Base-by-base conservation (phyloP, 1,140 invertebrate genomes). In the Pseudomyrmex gracilis region DNA sequence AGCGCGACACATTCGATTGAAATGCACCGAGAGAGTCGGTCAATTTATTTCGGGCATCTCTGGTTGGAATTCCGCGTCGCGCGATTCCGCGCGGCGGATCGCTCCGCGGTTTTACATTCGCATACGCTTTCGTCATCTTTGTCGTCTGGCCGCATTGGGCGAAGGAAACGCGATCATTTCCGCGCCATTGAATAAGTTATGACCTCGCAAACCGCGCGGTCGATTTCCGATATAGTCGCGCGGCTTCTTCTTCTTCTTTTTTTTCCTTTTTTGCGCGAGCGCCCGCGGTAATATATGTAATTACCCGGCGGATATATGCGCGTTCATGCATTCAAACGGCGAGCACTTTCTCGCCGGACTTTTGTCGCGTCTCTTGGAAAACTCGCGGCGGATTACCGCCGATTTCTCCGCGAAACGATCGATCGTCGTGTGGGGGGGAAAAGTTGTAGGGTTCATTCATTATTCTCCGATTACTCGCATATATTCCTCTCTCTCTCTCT, bases 401-500 rank as follows among this genome's bases (percentile, higher is more conserved):
- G n/a, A 10, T 1, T 77, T 34, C 45, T 77, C 45, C 12, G 17
- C 9, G 70, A 80, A 84, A 78, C 20, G 24, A 45, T 70, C 68
- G 60, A 78, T 43, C 24, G 20, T 73, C 45, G 34, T 34, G 34
- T 34, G 34, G 34, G 49, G 49, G 34, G 34, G 49, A 57, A 43
- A 34, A 76, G 61, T n/a, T 58, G 15, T 8, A 17, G 17, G 47
- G 63, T 17, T 80, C 74, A 70, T 80, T 78, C 55, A 78, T 83
- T 77, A 67, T 83, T 68, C 2, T 83, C 22, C 45, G 17, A 47
- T 83, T 66, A 47, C 53, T n/a, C 47, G 17, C 8, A 66, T 60
- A 83, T 4, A 34, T 34, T 34, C 34, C 34, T 34, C 4, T 34
- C 34, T 34, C 34, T 3, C 34, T 34, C 34, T 5, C 34, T 34